A percentile compares a stretch with the other conserved stretches of the same genome.
Conservation (phyloP, 2,113 vertebrate species). For the Ifrita kowaldi region DNA sequence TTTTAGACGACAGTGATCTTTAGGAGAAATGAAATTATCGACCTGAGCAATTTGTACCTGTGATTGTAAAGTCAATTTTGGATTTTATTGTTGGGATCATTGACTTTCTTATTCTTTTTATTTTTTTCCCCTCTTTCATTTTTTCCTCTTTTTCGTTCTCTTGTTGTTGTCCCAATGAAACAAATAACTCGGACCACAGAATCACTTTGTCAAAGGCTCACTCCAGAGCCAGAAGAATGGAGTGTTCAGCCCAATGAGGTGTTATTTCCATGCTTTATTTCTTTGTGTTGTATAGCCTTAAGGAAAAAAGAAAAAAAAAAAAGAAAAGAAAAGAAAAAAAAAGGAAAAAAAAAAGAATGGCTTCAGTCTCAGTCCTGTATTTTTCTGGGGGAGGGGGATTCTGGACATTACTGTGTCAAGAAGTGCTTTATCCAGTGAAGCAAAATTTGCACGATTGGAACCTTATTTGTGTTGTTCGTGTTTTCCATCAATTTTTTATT, state of each 20-base stretch:
- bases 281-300: slow-evolving; percentile 94
- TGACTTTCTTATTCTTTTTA: slow-evolving; percentile 65
- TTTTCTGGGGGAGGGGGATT: slow-evolving; percentile 74
- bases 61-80: slow-evolving; percentile 82
- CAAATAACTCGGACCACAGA: slow-evolving; percentile 64
- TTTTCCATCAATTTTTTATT: slow-evolving; percentile 70
- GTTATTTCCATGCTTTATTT: slow-evolving; percentile 81
- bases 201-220: slow-evolving; percentile 63
- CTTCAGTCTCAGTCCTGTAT: slow-evolving; percentile 82
- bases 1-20: slow-evolving; percentile 83
- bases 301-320: background rate
- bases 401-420: slow-evolving; percentile 82
- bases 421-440: slow-evolving; percentile 91
- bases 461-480: slow-evolving; percentile 81
- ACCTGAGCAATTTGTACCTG: slow-evolving; percentile 83
- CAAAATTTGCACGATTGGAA: slow-evolving; percentile 93
- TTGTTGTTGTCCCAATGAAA: slow-evolving; percentile 43
- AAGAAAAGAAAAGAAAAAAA: background rate
- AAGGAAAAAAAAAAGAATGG: slow-evolving; percentile 62
- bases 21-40: slow-evolving; percentile 82
- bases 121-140: slow-evolving; percentile 37
- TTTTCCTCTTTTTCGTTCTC: slow-evolving; percentile 54
- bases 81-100: slow-evolving; percentile 86
- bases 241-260: slow-evolving; percentile 60
- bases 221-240: slow-evolving; percentile 63